Percentiles rank a stretch among this genome's conserved stretches.
phyloP scores from a whole-genome alignment of 2,888 invertebrate genomes.

The Chalcis sispes region DNA sequence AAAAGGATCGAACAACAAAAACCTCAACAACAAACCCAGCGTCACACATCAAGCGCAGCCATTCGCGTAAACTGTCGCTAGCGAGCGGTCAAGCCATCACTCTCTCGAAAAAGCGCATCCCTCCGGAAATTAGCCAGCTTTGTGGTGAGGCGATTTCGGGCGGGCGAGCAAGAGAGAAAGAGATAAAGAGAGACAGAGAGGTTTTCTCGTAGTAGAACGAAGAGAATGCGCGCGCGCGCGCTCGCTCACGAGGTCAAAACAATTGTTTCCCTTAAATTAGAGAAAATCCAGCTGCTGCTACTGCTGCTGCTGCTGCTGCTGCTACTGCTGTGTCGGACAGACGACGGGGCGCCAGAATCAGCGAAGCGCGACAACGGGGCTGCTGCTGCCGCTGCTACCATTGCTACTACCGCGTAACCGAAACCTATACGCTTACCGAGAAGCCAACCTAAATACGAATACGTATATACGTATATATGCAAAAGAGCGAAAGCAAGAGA shows the following conservation, averaged over 20 bases:
- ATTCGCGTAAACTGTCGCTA: neutral
- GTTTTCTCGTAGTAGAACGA: too few species aligned
- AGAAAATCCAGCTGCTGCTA: conserved; percentile 39
- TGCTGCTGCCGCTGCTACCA: neutral
- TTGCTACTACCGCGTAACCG: neutral
- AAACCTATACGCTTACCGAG: neutral
- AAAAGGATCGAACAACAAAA: too few species aligned
- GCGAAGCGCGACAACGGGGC: conserved; percentile 12
- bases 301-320: too few species aligned
- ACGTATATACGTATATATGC: neutral
- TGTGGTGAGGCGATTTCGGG: neutral
- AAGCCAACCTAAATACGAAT: neutral
- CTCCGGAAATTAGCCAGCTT: conserved; percentile 22
- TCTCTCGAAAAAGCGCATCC: conserved; percentile 3
- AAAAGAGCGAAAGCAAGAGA: neutral
- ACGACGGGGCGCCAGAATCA: conserved; percentile 6
- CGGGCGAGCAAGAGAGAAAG: neutral
- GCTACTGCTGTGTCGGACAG: conserved; percentile 22
- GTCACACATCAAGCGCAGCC: neutral
- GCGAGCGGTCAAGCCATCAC: too few species aligned
- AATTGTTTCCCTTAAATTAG: conserved; percentile 46
- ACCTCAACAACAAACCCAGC: too few species aligned
- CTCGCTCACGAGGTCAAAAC: conserved; percentile 50
- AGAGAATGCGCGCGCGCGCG: too few species aligned
- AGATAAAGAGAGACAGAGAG: too few species aligned